Evolutionary conservation across 2,797 vertebrate genomes (phyloP).

Genomic region (Gallirallus australis): DNA sequence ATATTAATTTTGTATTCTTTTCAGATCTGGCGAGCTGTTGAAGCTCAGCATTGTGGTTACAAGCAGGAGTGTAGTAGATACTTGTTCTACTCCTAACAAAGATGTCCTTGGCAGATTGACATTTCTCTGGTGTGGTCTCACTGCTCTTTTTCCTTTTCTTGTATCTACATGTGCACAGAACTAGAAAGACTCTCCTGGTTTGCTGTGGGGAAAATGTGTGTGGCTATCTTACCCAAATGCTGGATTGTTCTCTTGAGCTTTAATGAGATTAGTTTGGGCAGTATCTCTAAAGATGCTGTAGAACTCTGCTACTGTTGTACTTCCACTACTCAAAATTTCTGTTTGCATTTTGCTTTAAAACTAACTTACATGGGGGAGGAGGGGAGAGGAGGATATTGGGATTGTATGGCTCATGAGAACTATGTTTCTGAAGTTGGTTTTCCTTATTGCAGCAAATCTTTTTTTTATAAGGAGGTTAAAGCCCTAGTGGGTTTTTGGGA

Average conservation of each 20-base stretch:
- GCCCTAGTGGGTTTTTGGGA: neutral
- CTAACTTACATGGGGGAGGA: neutral
- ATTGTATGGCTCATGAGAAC: neutral
- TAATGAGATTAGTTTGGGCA: neutral
- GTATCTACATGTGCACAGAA: neutral
- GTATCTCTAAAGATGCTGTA: neutral
- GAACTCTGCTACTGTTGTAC: neutral
- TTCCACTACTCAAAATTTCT: neutral
- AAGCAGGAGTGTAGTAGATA: accelerated
- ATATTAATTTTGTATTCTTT: neutral
- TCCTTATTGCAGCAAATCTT: neutral
- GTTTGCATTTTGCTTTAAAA: neutral
- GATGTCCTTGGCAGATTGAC: neutral
- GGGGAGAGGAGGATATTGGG: neutral
- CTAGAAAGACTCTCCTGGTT: neutral
- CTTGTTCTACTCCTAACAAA: neutral
- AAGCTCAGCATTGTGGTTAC: neutral
- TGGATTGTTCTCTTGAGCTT: neutral
- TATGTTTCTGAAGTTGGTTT: neutral
- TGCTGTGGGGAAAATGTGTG: accelerated
- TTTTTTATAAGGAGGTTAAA: neutral
- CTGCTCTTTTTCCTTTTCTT: neutral
- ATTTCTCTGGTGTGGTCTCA: neutral
- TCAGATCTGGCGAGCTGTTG: neutral
- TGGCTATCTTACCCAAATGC: neutral